Conservation (phyloP, 2,888 invertebrate species). For the Eristalis arbustorum region DNA sequence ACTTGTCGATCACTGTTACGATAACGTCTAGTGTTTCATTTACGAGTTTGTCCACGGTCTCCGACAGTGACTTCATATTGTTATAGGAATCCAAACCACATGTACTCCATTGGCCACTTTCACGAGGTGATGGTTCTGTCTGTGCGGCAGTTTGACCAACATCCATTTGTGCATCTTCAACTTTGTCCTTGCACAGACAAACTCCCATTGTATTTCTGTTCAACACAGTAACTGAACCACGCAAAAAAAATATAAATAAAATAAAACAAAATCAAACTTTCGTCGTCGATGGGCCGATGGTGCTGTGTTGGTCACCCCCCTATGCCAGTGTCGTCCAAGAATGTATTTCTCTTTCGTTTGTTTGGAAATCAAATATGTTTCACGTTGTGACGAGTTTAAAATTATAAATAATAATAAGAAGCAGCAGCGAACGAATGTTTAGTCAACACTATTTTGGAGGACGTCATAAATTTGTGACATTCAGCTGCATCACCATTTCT, state of each 20-base stretch:
- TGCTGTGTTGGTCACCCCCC: neutral
- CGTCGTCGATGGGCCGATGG: neutral
- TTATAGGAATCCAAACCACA: constrained; percentile 63
- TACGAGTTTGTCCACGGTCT: constrained; percentile 86
- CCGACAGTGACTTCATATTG: constrained; percentile 77
- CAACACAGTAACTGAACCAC: neutral
- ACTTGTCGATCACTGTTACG: constrained; percentile 92
- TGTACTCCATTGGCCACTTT: constrained; percentile 65
- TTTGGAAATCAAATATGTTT: neutral
- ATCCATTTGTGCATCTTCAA: constrained; percentile 81
- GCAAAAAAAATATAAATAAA: neutral
- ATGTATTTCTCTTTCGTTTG: neutral
- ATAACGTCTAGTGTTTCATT: constrained; percentile 90
- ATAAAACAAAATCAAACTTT: neutral
- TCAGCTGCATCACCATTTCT: constrained; percentile 63
- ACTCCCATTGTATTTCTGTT: constrained; percentile 84
- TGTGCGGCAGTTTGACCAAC: constrained; percentile 75
- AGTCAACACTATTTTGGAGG: constrained; percentile 63
- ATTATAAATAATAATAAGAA: constrained; percentile 40
- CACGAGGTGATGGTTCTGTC: constrained; percentile 73
- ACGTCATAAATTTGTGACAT: constrained; percentile 68
- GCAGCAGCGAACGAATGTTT: constrained; percentile 49
- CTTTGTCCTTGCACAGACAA: constrained; percentile 87
- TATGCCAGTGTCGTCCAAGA: neutral
- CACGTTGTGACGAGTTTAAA: constrained; percentile 10